Conservation (phyloP, 2,113 vertebrate species). For the Oryctolagus cuniculus region mOryCun1.1 NC_091433.1:138264001-138264500, state of each 20-base stretch:
- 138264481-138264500: not conserved
- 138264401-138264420: not conserved
- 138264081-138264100: not conserved
- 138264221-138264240: not conserved
- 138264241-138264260: not conserved
- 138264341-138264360: slow-evolving; percentile 42
- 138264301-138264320: not conserved
- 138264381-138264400: slow-evolving; percentile 41
- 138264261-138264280: slow-evolving; percentile 25
- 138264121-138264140: not conserved
- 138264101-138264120: slow-evolving; percentile 8
- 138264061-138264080: not conserved
- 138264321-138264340: not conserved
- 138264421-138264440: slow-evolving; percentile 35
- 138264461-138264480: not conserved
- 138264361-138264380: not conserved
- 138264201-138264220: slow-evolving; percentile 1
- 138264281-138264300: slow-evolving; percentile 20
- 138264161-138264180: not conserved
- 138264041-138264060: slow-evolving; percentile 25
- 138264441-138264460: slow-evolving; percentile 42
- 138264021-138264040: not conserved
- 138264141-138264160: not conserved
- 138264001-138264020: not conserved
- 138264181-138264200: slow-evolving; percentile 1